phyloP scores from a whole-genome alignment of 1,140 invertebrate species.

The Drosophila tropicalis region DNA sequence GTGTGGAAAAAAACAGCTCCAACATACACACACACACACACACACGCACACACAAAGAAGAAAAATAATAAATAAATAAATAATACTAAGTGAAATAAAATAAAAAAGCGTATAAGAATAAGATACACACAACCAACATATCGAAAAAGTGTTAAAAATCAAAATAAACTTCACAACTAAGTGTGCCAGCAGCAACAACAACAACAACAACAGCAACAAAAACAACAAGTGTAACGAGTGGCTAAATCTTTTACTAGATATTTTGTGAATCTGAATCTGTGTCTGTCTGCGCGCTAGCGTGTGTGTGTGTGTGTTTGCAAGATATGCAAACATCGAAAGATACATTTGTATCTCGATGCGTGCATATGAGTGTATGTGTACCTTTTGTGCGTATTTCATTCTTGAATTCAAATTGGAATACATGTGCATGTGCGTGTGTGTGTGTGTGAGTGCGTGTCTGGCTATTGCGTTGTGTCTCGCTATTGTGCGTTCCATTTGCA shows the following conservation, averaged over 20 bases:
- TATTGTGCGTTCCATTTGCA: slow-evolving; percentile 4
- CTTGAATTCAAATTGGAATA: slow-evolving; percentile 31
- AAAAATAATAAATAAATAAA: slow-evolving; percentile 26
- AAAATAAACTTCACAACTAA: slow-evolving; percentile 81
- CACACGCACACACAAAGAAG: neutral
- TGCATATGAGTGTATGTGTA: slow-evolving; percentile 10
- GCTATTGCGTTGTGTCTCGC: neutral
- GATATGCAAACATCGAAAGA: neutral
- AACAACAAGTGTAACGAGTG: slow-evolving; percentile 51
- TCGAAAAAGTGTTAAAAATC: slow-evolving; percentile 76
- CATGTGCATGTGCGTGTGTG: neutral
- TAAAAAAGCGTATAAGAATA: slow-evolving; percentile 29
- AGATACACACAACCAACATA: slow-evolving; percentile 39
- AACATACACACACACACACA: slow-evolving; percentile 13
- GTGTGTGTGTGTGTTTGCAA: slow-evolving; percentile 11
- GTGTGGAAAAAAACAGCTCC: slow-evolving; percentile 77
- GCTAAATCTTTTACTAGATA: slow-evolving; percentile 24
- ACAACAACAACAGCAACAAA: slow-evolving; percentile 29
- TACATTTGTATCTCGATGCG: slow-evolving; percentile 4
- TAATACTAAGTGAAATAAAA: slow-evolving; percentile 48
- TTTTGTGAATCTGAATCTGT: slow-evolving; percentile 8
- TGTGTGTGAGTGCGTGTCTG: neutral
- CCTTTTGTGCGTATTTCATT: slow-evolving; percentile 40
- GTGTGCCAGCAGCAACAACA: slow-evolving; percentile 67
- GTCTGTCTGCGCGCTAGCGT: slow-evolving; percentile 13